Conservation (phyloP, 2,113 vertebrate genomes). For the Syrrhaptes paradoxus region DNA sequence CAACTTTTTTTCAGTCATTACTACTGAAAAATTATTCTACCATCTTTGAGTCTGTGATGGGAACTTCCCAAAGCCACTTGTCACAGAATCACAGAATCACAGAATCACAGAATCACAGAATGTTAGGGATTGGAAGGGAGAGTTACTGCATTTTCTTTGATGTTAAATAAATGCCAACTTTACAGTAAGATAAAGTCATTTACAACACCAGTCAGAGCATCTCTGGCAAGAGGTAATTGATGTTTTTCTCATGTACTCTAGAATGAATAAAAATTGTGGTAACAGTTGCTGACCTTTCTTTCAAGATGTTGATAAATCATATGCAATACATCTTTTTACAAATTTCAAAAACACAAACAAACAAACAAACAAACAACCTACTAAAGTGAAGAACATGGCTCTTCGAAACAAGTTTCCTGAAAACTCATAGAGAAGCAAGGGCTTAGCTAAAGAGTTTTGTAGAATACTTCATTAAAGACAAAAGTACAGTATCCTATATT, state of each 20-base stretch:
- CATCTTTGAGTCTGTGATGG: neutral
- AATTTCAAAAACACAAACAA: neutral
- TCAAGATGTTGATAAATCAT: neutral
- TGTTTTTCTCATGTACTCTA: neutral
- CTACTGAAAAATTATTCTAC: neutral
- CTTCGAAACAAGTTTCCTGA: neutral
- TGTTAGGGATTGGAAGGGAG: no score
- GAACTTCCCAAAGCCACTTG: neutral
- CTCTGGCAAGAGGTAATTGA: neutral
- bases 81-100: no score
- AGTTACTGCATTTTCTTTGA: neutral
- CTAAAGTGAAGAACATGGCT: accelerated
- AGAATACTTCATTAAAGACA: neutral
- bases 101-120: no score
- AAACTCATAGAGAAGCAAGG: neutral
- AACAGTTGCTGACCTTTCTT: neutral
- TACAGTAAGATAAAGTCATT: neutral
- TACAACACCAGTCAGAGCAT: neutral
- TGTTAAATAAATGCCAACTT: neutral
- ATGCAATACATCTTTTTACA: neutral
- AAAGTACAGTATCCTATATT: neutral
- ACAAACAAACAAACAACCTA: neutral
- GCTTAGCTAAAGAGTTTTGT: neutral
- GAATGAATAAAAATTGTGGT: neutral
- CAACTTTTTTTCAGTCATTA: neutral